Base-by-base conservation (phyloP, 2,888 invertebrate species). In the Cheilosia pagana region DNA sequence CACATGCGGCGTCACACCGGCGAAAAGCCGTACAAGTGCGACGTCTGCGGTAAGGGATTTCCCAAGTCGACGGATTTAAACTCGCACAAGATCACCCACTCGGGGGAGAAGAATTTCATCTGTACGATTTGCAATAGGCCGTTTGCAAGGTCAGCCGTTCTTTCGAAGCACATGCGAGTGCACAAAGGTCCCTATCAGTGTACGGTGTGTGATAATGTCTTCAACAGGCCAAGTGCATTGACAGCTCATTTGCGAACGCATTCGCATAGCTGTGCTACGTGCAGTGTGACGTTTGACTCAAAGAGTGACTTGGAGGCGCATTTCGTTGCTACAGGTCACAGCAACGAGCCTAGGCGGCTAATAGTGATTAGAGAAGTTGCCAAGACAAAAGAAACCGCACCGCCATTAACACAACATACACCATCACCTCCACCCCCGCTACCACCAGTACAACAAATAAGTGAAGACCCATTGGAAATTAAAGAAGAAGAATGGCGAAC, bases 1-100 rank as follows among this genome's bases (percentile, higher is more conserved):
- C 87, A 87, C 39, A 87, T 87, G 86, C 87, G 87, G 2, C 83
- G 87, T 0, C 87, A 87, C 48, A 87, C 87, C 1, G 87, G 86
- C n/a, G 87, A 87, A 12, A 87, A 86, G 35, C 87, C 87, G 0
- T 87, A 87, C 72, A 82, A 85, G 35, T 87, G 87, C 16, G 82
- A 86, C n/a, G 79, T 86, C 12, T 87, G 87, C 45, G 86, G 86
- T 0, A 87, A 87, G 55, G 87, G 87, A 35, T 87, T 87, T 43
- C 85, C 87, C 6, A 87, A 86, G 25, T 86, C 87, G 7, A 87
- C 87, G 1, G 87, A 87, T 45, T 65, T 87, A 8, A 86, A 86
- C 31, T 87, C 87, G 4, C 87, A 87, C 62, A 87, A 87, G 23
- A 87, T 87, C 39, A 87, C 87, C 2, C 87, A 87, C 43, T 85